Evolutionary conservation across 2,888 invertebrate genomes (phyloP), one percentile per base, ranked within the genome.

Genomic region (Nesidiocoris tenuis): DNA sequence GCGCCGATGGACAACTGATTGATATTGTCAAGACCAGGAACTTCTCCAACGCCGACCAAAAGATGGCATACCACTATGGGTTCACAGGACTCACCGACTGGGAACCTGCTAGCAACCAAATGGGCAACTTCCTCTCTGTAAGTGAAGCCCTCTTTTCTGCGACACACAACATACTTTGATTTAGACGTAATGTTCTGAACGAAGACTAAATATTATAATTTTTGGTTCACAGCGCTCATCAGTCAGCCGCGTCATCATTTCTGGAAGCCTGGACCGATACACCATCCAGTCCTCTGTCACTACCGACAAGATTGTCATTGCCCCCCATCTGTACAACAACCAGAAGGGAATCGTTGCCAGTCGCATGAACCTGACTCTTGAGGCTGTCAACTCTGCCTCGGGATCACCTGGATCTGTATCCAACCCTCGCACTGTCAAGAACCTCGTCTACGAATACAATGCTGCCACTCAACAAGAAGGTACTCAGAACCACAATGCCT

Each of bases 21-120:
- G 88, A 89, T 80, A 86, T 92, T 74, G 86, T 87, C n/a, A 91
- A 91, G 83, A 88, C 86, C 80, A 89, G 86, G 81, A 88, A 90
- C 83, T 89, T 87, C 82, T 87, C 86, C 75, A 87, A 87, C 79
- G 88, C 90, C 82, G 86, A 88, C 67, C 86, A 88, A 80, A 86
- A 87, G 79, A 86, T 89, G 19, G 86, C 86, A 54, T 90, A 90
- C 82, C 88, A 90, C 81, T 89, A 87, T 80, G 91, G 91, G 75
- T 86, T 90, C 56, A 86, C 86, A 18, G 85, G 85, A 65, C 83
- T 85, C 17, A 85, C 85, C 17, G 84, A 87, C 80, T 87, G 87
- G 86, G 86, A 87, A 83, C 85, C 83, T 0, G 82, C 82, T 78
- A 83, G 83, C 67, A 84, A 85, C 75, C 82, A 84, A 2, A 86